Conservation (phyloP, 2,888 invertebrate genomes). For the Stenotaenia linearis region DNA sequence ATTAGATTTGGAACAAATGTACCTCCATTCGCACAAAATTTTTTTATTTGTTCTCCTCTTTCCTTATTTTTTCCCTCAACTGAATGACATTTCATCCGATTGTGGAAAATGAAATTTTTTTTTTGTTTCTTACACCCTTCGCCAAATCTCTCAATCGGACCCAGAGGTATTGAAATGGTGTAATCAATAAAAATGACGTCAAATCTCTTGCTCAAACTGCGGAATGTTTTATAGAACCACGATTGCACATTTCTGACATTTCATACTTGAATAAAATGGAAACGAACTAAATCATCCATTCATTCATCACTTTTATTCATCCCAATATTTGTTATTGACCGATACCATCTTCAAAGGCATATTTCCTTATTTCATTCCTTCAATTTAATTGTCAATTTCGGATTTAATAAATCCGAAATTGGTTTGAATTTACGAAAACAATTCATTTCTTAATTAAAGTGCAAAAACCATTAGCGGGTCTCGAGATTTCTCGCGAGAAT, state of each 20-base stretch:
- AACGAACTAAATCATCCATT: too few relatives aligned
- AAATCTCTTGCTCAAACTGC: not conserved
- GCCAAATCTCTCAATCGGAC: not conserved
- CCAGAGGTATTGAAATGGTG: slow-evolving; percentile 11
- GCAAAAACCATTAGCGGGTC: too few relatives aligned
- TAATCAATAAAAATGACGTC: slow-evolving; percentile 5
- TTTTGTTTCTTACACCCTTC: not conserved
- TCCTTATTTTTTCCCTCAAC: not conserved
- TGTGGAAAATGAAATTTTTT: slow-evolving; percentile 4
- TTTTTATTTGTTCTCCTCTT: not conserved
- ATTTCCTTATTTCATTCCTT: too few relatives aligned
- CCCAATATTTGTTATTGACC: not conserved
- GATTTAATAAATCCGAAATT: too few relatives aligned
- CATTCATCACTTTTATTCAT: not conserved
- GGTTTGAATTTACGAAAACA: too few relatives aligned
- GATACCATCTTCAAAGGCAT: too few relatives aligned
- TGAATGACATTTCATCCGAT: not conserved
- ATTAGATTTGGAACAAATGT: not conserved
- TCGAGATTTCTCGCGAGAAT: too few relatives aligned
- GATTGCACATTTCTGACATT: not conserved
- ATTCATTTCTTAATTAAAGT: too few relatives aligned
- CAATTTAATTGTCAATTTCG: too few relatives aligned
- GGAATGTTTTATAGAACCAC: not conserved
- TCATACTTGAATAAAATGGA: not conserved
- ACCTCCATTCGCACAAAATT: not conserved